phyloP scores from a whole-genome alignment of 2,113 vertebrate species.

The Dasypus novemcinctus region DNA sequence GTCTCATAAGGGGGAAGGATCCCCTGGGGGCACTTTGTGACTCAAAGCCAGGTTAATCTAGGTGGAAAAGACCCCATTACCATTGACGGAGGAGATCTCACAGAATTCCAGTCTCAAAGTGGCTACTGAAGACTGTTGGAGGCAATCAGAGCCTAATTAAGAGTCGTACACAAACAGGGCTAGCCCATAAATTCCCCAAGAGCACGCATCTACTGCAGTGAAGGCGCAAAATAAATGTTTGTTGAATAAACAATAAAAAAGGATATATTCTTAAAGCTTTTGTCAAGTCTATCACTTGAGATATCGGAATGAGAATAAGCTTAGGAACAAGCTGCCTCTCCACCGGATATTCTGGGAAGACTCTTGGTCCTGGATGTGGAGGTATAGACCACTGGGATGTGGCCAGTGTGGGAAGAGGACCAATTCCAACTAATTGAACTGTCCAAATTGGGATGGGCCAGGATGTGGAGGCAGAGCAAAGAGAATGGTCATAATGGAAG shows the following conservation, averaged over 20 bases:
- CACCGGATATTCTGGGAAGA: background rate
- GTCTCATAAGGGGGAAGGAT: background rate
- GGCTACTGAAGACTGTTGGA: background rate
- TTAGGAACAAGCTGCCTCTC: background rate
- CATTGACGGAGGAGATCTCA: background rate
- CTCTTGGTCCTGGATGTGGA: background rate
- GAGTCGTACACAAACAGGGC: background rate
- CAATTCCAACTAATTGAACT: background rate
- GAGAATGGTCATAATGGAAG: background rate
- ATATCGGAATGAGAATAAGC: background rate
- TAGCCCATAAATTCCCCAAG: background rate
- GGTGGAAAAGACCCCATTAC: background rate
- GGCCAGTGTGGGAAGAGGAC: background rate
- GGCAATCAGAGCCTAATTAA: background rate
- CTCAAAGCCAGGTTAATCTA: background rate
- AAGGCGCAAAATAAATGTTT: background rate
- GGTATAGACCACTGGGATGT: rapidly evolving
- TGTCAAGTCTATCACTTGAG: background rate
- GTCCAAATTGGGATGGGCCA: background rate
- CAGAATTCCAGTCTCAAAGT: background rate
- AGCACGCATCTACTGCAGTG: background rate
- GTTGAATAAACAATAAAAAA: background rate
- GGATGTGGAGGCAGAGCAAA: background rate
- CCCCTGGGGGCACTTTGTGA: background rate
- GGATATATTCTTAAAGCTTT: background rate